These are phyloP conservation scores for Eucera pruinosa DNA, from an alignment of 2,888 invertebrate species.

Conservation along the genomic window DNA sequence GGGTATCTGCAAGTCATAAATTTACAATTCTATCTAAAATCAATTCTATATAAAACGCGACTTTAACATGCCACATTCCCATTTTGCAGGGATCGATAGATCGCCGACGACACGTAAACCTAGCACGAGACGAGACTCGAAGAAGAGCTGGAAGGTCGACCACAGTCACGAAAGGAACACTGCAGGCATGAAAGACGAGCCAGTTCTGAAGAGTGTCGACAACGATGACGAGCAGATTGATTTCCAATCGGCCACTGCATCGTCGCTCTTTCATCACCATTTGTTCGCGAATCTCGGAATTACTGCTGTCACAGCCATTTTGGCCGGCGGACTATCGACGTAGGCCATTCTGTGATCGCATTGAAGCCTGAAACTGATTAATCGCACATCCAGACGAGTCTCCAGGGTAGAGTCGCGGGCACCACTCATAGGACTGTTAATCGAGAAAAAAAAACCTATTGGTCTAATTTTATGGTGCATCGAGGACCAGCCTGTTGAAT, in stretches of 20 bases:
- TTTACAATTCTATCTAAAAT: background rate
- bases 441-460: background rate
- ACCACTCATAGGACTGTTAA: background rate
- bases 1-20: background rate
- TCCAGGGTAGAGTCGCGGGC: background rate
- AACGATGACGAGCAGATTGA: constrained; percentile 75
- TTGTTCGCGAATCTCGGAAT: constrained; percentile 73
- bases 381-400: constrained; percentile 3
- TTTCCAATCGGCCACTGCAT: constrained; percentile 77
- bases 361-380: constrained; percentile 29
- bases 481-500: constrained; percentile 11
- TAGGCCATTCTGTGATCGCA: constrained; percentile 56
- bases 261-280: constrained; percentile 73
- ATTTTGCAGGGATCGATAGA: constrained; percentile 75
- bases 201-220: constrained; percentile 74
- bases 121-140: constrained; percentile 77
- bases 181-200: constrained; percentile 79
- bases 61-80: background rate
- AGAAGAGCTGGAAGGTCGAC: constrained; percentile 78
- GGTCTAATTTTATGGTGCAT: constrained; percentile 1
- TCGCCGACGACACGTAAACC: constrained; percentile 77
- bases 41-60: too few species aligned
- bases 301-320: constrained; percentile 66
- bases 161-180: constrained; percentile 76
- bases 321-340: constrained; percentile 72